These are phyloP conservation scores for Xylocampa areola DNA, from an alignment of 2,888 invertebrate species.

Conservation along the genomic window DNA sequence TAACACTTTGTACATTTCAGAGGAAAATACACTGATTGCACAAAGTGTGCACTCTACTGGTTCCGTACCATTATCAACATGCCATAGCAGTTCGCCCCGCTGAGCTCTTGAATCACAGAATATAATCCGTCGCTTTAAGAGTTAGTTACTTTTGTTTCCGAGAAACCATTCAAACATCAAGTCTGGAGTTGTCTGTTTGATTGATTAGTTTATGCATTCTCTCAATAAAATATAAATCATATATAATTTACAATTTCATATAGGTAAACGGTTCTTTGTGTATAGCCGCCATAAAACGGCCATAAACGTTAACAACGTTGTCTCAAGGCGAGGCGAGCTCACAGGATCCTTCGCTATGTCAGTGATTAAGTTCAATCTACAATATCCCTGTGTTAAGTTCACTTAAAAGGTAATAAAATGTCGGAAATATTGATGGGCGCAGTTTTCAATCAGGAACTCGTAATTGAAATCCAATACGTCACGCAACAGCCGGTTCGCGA, in stretches of 20 bases:
- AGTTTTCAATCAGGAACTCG: slow-evolving; percentile 63
- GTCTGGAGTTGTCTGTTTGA: too few relatives aligned
- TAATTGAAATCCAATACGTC: slow-evolving; percentile 70
- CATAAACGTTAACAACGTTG: slow-evolving; percentile 47
- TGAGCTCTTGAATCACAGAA: too few relatives aligned
- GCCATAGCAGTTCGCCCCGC: too few relatives aligned
- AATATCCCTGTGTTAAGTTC: slow-evolving; percentile 43
- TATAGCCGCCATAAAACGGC: slow-evolving; percentile 42
- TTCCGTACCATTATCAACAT: slow-evolving; percentile 4
- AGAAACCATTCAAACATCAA: too few relatives aligned
- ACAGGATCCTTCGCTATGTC: slow-evolving; percentile 17
- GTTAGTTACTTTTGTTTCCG: too few relatives aligned
- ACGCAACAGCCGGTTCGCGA: slow-evolving; percentile 65
- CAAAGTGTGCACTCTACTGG: neutral
- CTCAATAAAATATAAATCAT: slow-evolving; percentile 48
- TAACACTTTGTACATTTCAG: too few relatives aligned
- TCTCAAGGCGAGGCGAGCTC: slow-evolving; percentile 28
- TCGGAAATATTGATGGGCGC: slow-evolving; percentile 45
- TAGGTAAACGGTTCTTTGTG: slow-evolving; percentile 34
- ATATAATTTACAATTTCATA: slow-evolving; percentile 39
- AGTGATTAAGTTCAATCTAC: slow-evolving; percentile 52
- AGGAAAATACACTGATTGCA: neutral
- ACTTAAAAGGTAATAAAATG: slow-evolving; percentile 52
- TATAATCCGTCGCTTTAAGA: too few relatives aligned
- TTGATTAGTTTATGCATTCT: slow-evolving; percentile 19